Percentiles rank a stretch among this genome's conserved stretches.
These are phyloP conservation scores for Zaprionus africanus DNA, from an alignment of 1,140 invertebrate species.

Conservation along the genomic window DNA sequence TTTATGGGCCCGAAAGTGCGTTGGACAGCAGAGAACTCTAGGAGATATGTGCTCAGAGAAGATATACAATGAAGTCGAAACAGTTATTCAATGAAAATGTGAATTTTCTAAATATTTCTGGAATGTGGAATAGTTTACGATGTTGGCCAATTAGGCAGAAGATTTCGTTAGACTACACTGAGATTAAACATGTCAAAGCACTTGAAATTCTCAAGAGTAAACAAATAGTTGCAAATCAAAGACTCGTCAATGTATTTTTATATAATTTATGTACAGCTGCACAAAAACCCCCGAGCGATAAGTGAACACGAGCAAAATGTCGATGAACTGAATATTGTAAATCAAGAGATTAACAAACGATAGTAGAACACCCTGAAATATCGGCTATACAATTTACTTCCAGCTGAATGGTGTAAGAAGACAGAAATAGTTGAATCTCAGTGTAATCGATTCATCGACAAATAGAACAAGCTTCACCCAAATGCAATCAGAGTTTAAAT, in stretches of 20 bases:
- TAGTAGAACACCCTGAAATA: neutral
- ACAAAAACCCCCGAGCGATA: constrained; percentile 22
- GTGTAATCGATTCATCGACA: neutral
- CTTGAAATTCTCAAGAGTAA: neutral
- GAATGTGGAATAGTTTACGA: neutral
- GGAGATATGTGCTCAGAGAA: too few relatives aligned
- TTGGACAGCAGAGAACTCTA: too few relatives aligned
- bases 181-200: neutral
- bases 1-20: constrained; percentile 55
- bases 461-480: neutral
- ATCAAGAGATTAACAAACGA: constrained; percentile 17
- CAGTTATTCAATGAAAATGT: too few relatives aligned
- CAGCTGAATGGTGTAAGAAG: neutral
- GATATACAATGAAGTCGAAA: neutral
- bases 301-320: constrained; percentile 5
- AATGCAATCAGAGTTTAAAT: neutral
- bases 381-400: neutral
- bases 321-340: constrained; percentile 10
- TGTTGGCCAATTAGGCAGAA: neutral
- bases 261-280: neutral
- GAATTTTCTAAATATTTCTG: neutral
- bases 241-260: neutral
- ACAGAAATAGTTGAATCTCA: neutral
- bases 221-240: constrained; percentile 7
- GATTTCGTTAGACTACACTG: neutral